Conservation (phyloP, 1,140 invertebrate species). For the Drosophila prosaltans region DNA sequence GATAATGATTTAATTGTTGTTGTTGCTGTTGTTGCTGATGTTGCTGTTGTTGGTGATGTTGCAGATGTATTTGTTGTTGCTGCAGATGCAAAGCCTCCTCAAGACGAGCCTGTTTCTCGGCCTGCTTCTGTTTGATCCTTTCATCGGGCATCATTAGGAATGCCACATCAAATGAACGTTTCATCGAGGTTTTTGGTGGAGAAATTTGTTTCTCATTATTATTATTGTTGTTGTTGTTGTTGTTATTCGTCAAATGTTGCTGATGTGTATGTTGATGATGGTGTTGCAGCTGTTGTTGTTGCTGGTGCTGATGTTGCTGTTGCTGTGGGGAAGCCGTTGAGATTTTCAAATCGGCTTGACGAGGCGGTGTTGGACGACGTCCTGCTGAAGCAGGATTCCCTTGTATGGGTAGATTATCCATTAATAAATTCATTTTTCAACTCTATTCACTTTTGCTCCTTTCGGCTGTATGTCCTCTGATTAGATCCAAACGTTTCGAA, state of each 20-base stretch:
- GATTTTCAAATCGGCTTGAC: slow-evolving; percentile 64
- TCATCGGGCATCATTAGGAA: slow-evolving; percentile 94
- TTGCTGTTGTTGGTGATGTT: slow-evolving; percentile 56
- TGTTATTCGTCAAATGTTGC: slow-evolving; percentile 9
- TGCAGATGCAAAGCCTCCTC: slow-evolving; percentile 80
- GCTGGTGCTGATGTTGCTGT: slow-evolving; percentile 32
- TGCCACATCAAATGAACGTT: slow-evolving; percentile 93
- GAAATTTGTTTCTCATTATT: slow-evolving; percentile 55
- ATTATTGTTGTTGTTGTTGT: slow-evolving; percentile 49
- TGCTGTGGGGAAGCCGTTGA: slow-evolving; percentile 57
- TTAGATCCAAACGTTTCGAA: slow-evolving; percentile 62
- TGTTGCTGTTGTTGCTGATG: slow-evolving; percentile 26
- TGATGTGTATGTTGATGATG: slow-evolving; percentile 42
- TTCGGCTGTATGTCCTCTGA: neutral
- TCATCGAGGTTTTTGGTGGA: slow-evolving; percentile 83
- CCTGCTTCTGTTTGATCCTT: slow-evolving; percentile 88
- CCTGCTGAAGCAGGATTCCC: slow-evolving; percentile 48
- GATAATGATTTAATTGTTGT: slow-evolving; percentile 51
- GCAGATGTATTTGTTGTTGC: slow-evolving; percentile 48
- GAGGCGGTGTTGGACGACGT: slow-evolving; percentile 59
- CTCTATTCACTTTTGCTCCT: slow-evolving; percentile 17
- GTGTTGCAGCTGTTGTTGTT: slow-evolving; percentile 31
- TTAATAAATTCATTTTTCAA: slow-evolving; percentile 78
- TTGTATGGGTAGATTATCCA: slow-evolving; percentile 75
- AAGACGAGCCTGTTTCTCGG: slow-evolving; percentile 85